Evolutionary conservation across 2,888 invertebrate genomes (phyloP), one percentile per base, ranked within the genome.

Genomic region (Masnerella sp.): DNA sequence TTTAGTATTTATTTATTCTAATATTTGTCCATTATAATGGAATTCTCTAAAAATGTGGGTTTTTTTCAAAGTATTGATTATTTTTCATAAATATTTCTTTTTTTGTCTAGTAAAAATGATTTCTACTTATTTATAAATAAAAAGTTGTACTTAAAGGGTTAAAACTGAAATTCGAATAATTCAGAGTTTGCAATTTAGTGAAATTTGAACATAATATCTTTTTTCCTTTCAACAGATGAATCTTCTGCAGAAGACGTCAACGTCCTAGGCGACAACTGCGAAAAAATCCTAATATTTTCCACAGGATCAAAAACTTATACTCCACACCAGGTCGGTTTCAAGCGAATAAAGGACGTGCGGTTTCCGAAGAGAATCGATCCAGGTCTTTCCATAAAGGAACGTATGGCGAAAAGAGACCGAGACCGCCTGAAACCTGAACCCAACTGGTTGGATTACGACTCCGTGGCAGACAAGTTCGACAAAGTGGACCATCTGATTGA

Each of bases 261-360:
- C 30, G 90, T 90, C 65, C 83, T 89, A 51, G 88, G 89, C 40
- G 90, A 90, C 68, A 89, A 89, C 78, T 89, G 90, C 70, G 91
- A 92, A 78, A 95, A 94, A 83, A 92, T 92, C 85, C 89, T 96
- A 15, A 95, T 96, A 77, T 96, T 95, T 85, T 94, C 95, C 0
- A 94, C 93, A 17, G 95, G 95, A 0, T 92, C 92, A 3, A 92
- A 93, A 85, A 95, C 95, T 0, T 95, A 94, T 81, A 94, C 94
- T 0, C 95, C 95, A 0, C 96, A 96, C 89, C 94, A 95, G 88
- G 92, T 96, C 77, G 94, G 93, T 30, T 92, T 94, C 78, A 94
- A 94, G 82, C 89, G 93, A 80, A 93, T 95, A 68, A 90, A 91
- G 75, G 90, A 92, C 25, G 90, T 93, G 1, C 90, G 89, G 67